Percentiles rank a stretch among this genome's conserved stretches.
phyloP scores from a whole-genome alignment of 2,113 vertebrate genomes.

The Megaceryle maxima region DNA sequence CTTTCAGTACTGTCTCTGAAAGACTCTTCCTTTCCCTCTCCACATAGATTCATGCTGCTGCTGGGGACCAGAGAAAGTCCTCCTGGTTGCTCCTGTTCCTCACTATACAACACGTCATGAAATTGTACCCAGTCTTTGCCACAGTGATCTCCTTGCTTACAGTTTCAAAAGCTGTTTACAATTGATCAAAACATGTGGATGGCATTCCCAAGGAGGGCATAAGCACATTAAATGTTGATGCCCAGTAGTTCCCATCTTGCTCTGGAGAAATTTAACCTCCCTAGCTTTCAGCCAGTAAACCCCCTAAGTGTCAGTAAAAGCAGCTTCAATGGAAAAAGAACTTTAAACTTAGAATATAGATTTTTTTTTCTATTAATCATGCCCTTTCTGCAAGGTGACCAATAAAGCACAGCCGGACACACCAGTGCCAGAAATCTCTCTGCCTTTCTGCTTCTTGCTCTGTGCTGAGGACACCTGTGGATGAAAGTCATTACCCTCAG shows the following conservation, averaged over 20 bases:
- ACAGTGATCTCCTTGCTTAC: background rate
- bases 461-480: background rate
- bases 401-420: background rate
- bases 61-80: background rate
- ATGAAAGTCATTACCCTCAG: background rate
- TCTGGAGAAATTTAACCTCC: background rate
- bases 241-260: background rate
- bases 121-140: background rate
- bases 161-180: background rate
- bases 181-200: background rate
- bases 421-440: background rate
- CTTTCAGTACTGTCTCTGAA: background rate
- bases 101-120: accelerated
- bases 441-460: background rate
- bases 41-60: background rate
- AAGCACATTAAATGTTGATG: background rate
- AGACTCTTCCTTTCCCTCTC: background rate
- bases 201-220: background rate
- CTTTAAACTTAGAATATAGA: background rate
- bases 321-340: background rate
- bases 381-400: background rate
- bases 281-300: background rate
- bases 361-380: background rate
- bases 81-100: background rate
- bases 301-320: background rate